These are phyloP conservation scores for Leucopsar rothschildi DNA, from an alignment of 2,113 vertebrate genomes.

Conservation along the genomic window DNA sequence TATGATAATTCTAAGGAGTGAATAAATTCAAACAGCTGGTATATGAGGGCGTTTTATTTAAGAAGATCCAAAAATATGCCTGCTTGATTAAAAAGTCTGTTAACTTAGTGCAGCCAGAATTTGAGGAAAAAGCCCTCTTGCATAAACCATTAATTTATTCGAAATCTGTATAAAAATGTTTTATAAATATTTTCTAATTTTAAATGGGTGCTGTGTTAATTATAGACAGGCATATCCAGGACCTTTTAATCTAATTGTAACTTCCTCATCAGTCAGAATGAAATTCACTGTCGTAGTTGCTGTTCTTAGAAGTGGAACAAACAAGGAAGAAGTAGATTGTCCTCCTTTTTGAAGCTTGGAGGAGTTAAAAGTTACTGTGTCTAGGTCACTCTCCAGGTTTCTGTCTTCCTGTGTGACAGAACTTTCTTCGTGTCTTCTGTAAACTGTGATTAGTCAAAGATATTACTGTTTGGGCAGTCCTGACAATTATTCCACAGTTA, in stretches of 20 bases:
- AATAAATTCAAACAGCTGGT: conserved; percentile 23
- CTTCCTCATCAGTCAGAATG: not conserved
- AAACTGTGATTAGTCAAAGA: not conserved
- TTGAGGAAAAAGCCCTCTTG: not conserved
- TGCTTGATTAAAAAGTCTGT: conserved; percentile 21
- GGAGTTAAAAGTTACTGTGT: not conserved
- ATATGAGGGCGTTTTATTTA: not conserved
- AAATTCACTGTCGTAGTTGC: not conserved
- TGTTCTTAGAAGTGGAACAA: not conserved
- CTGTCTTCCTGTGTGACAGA: not conserved
- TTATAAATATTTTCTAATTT: not conserved
- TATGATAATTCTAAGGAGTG: not conserved
- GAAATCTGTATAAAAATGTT: not conserved
- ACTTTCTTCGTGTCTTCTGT: not conserved
- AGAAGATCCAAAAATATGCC: not conserved
- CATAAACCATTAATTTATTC: not conserved
- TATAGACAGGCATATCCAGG: not conserved
- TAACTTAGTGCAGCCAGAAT: not conserved
- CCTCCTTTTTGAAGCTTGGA: not conserved
- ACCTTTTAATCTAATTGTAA: not conserved
- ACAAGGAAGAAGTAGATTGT: not conserved
- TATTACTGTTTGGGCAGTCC: not conserved
- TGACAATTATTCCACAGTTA: not conserved
- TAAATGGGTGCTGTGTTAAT: not conserved
- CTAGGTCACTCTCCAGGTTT: not conserved